A percentile compares a stretch with the other conserved stretches of the same genome.
Conservation (phyloP, 2,113 vertebrate genomes). For the Eulemur rufifrons region DNA sequence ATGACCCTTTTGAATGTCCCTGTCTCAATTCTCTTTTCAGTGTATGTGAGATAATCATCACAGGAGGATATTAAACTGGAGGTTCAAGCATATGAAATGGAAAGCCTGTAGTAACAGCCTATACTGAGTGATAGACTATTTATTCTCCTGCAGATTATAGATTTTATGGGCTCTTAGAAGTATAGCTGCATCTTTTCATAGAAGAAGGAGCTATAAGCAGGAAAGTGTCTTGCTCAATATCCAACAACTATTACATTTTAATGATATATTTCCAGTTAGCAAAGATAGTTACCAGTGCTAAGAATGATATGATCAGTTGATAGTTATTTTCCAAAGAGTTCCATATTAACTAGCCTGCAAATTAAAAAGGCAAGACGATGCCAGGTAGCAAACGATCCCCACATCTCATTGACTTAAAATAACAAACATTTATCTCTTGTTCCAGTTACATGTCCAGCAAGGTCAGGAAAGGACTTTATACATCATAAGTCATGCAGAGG, state of each 20-base stretch:
- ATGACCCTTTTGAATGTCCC: not conserved
- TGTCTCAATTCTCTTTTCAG: not conserved
- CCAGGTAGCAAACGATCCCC: not conserved
- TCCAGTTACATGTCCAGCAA: not conserved
- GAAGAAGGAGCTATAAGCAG: not conserved
- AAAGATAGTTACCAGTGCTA: not conserved
- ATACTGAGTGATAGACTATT: not conserved
- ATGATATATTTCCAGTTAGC: not conserved
- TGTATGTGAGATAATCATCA: not conserved
- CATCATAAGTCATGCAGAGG: rapidly evolving
- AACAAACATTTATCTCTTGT: not conserved
- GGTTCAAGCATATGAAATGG: not conserved
- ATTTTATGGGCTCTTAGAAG: not conserved
- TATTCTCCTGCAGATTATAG: not conserved
- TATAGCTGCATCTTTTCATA: not conserved
- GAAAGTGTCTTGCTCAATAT: not conserved
- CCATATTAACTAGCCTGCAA: not conserved
- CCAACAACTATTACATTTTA: not conserved
- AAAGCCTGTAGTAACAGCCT: not conserved
- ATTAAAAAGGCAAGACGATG: not conserved
- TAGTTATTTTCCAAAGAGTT: not conserved
- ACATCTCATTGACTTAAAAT: not conserved
- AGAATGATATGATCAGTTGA: not conserved
- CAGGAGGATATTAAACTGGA: not conserved
- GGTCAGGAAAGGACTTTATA: not conserved